A percentile compares a stretch with the other conserved stretches of the same genome.
Evolutionary conservation across 2,888 invertebrate species (phyloP).

Genomic region (Drosophila demipolita): DNA sequence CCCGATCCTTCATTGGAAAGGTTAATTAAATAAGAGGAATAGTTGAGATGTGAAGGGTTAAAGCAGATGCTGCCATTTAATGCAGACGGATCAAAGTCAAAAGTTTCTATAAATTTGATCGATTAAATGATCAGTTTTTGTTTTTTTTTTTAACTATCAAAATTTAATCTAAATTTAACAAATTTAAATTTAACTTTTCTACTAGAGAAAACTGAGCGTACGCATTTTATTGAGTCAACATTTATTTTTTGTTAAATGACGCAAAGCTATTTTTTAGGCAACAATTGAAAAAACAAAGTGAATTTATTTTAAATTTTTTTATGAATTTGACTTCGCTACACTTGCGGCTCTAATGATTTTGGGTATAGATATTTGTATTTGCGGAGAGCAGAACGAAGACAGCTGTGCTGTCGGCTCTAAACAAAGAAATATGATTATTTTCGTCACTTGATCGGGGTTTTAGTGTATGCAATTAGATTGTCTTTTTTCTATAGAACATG

Average conservation of each 20-base stretch:
- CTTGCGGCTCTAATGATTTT: not conserved
- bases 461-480: not conserved
- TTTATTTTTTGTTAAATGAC: not conserved
- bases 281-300: not conserved
- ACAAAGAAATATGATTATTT: slow-evolving; percentile 1
- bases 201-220: too few species aligned
- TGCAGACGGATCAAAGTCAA: not conserved
- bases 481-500: slow-evolving; percentile 26
- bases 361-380: not conserved
- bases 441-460: not conserved
- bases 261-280: not conserved
- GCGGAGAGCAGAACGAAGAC: not conserved
- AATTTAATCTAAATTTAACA: too few species aligned
- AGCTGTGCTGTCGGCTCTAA: slow-evolving; percentile 5
- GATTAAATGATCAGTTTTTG: not conserved
- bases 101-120: not conserved
- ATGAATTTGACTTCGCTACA: not conserved
- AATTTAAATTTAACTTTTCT: too few species aligned
- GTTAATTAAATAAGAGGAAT: not conserved
- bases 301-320: not conserved
- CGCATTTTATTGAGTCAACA: not conserved
- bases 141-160: too few species aligned
- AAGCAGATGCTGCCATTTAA: not conserved
- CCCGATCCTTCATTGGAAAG: not conserved
- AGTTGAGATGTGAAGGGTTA: not conserved